Percentiles rank a stretch among this genome's conserved stretches.
Conservation (phyloP, 2,888 invertebrate species). For the Euphydryas editha region DNA sequence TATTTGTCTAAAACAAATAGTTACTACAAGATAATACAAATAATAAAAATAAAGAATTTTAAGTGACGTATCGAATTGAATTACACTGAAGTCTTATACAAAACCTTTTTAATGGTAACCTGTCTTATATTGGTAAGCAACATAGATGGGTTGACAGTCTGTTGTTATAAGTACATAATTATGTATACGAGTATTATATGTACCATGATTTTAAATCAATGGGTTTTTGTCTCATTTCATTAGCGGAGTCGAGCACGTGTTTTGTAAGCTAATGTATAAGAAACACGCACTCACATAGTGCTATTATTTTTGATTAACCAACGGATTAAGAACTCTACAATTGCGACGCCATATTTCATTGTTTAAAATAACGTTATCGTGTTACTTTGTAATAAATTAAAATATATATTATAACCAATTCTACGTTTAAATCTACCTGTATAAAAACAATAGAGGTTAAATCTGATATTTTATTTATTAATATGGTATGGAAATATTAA, state of each 20-base stretch:
- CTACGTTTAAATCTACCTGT: no score
- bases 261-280: conserved; percentile 53
- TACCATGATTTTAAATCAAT: conserved; percentile 9
- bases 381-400: neutral
- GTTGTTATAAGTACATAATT: no score
- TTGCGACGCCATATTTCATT: conserved; percentile 15
- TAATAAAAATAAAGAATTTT: no score
- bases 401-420: neutral
- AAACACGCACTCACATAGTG: conserved; percentile 9
- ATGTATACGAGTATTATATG: no score
- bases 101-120: no score
- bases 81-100: no score
- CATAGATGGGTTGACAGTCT: neutral
- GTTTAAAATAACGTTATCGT: conserved; percentile 6
- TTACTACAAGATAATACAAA: no score
- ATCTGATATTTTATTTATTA: neutral
- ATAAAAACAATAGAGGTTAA: neutral
- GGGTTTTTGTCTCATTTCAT: conserved; percentile 34
- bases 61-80: no score
- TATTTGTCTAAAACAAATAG: no score
- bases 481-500: conserved; percentile 4
- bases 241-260: conserved; percentile 52
- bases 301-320: conserved; percentile 46
- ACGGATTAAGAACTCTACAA: conserved; percentile 41
- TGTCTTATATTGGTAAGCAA: neutral